phyloP scores from a whole-genome alignment of 2,113 vertebrate species.

The Rhadina sibilatrix region DNA sequence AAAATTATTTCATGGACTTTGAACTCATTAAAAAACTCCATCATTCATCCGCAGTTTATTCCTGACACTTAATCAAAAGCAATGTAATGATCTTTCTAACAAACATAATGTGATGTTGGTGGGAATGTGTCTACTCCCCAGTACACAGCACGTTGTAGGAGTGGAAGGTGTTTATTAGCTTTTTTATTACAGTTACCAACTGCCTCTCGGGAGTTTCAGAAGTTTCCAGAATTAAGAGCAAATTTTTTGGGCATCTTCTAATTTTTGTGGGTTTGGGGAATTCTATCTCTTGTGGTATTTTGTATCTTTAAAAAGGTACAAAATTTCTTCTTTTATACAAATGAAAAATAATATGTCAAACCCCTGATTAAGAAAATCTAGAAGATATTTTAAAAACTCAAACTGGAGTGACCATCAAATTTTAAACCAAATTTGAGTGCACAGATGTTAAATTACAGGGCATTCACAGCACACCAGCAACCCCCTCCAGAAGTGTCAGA shows the following conservation, averaged over 20 bases:
- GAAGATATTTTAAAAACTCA: not conserved
- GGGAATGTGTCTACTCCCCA: not conserved
- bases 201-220: not conserved
- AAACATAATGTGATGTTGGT: not conserved
- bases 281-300: not conserved
- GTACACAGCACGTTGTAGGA: not conserved
- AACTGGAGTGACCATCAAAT: not conserved
- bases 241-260: not conserved
- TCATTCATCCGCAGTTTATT: slow-evolving; percentile 72
- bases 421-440: not conserved
- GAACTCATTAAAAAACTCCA: slow-evolving; percentile 72
- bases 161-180: slow-evolving; percentile 7
- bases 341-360: not conserved
- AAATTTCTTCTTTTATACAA: not conserved
- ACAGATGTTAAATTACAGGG: not conserved
- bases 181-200: not conserved
- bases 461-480: not conserved
- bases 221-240: not conserved
- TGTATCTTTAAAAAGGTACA: not conserved
- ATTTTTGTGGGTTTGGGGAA: not conserved
- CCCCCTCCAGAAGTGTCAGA: not conserved
- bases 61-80: slow-evolving; percentile 73
- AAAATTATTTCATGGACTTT: slow-evolving; percentile 72
- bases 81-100: slow-evolving; percentile 59
- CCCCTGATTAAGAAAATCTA: not conserved